phyloP scores from a whole-genome alignment of 2,888 invertebrate genomes.

The Chorisops tibialis region DNA sequence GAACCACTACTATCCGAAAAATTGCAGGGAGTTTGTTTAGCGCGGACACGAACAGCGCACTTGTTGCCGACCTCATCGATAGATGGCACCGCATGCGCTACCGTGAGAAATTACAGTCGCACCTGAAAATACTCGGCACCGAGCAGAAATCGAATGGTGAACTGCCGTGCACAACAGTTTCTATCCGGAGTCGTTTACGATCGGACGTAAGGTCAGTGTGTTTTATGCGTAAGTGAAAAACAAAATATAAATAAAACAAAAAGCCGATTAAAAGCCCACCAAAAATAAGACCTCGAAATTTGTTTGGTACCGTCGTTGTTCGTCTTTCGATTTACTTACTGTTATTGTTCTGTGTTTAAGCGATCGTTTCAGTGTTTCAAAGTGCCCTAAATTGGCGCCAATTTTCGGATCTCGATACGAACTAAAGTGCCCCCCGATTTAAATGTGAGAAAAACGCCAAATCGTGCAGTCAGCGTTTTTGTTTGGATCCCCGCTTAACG shows the following conservation, averaged over 20 bases:
- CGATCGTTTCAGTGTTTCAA: neutral
- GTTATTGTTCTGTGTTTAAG: constrained; percentile 2
- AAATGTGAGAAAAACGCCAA: too few relatives aligned
- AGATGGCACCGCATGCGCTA: constrained; percentile 30
- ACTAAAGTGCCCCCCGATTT: too few relatives aligned
- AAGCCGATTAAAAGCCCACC: too few relatives aligned
- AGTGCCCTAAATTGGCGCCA: too few relatives aligned
- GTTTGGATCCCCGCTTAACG: too few relatives aligned
- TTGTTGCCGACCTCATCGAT: constrained; percentile 26
- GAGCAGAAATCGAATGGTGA: neutral
- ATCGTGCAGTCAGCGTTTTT: too few relatives aligned
- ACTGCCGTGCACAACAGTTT: constrained; percentile 22
- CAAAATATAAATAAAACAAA: neutral
- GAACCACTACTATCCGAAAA: neutral
- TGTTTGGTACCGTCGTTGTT: neutral
- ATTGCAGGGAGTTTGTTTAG: constrained; percentile 14
- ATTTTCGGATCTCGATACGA: too few relatives aligned
- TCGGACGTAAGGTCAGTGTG: constrained; percentile 30
- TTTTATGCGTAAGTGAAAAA: constrained; percentile 1
- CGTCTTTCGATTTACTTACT: neutral
- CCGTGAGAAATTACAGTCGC: constrained; percentile 21
- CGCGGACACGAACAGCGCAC: constrained; percentile 11
- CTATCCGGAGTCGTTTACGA: constrained; percentile 25
- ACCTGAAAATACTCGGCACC: neutral
- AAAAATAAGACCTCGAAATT: too few relatives aligned